Conservation (phyloP, 2,888 invertebrate species). For the Camptogramma bilineatum region DNA sequence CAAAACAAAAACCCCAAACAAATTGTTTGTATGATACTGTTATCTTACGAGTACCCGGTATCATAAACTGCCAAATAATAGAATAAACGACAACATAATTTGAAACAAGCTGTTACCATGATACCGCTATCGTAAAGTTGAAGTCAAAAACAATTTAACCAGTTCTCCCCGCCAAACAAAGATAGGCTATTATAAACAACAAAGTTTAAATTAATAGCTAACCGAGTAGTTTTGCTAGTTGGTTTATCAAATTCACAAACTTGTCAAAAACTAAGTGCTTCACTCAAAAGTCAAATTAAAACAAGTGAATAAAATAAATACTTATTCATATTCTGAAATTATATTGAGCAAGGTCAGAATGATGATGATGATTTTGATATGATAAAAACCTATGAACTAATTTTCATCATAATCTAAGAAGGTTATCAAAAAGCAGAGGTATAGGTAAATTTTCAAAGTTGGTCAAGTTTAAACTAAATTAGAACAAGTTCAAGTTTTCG, state of each 20-base stretch:
- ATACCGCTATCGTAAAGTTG: conserved; percentile 17
- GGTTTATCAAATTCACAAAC: background rate
- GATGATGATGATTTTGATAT: background rate
- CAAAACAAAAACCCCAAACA: too few relatives aligned
- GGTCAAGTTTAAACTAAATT: background rate
- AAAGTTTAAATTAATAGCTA: conserved; percentile 9
- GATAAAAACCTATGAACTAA: background rate
- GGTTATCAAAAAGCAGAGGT: background rate
- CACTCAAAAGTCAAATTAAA: too few relatives aligned
- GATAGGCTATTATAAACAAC: conserved; percentile 9
- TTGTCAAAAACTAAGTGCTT: background rate
- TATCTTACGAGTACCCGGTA: background rate
- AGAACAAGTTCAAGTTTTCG: background rate
- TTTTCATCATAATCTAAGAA: background rate
- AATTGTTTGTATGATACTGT: background rate
- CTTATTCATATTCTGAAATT: too few relatives aligned
- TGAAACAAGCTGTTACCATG: conserved; percentile 20
- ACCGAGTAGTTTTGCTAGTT: background rate
- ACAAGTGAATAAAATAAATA: too few relatives aligned
- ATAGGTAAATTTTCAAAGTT: background rate
- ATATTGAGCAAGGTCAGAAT: too few relatives aligned
- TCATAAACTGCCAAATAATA: conserved; percentile 14
- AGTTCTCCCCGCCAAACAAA: conserved; percentile 3
- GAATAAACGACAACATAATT: conserved; percentile 13
- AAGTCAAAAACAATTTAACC: conserved; percentile 18